Conservation (phyloP, 2,113 vertebrate species). For the Sialia sialis region DNA sequence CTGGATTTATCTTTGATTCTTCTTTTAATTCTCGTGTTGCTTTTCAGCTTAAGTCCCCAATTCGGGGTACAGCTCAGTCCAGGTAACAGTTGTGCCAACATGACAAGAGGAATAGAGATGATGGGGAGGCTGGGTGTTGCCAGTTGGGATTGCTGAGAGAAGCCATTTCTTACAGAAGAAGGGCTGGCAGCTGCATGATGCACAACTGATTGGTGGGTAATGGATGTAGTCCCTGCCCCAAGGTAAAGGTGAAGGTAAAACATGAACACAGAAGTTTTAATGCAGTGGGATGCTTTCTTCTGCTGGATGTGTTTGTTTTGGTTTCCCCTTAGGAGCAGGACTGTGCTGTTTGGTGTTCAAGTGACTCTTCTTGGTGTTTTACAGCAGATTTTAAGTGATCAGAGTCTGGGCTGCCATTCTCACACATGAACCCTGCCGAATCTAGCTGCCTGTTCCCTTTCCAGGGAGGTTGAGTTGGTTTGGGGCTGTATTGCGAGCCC, state of each 20-base stretch:
- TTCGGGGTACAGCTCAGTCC: not conserved
- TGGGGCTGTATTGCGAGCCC: not conserved
- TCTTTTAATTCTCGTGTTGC: not conserved
- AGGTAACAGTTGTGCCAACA: not conserved
- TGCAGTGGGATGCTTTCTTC: not conserved
- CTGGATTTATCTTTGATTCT: not conserved
- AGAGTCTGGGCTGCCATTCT: not conserved
- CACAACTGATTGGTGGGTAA: not conserved
- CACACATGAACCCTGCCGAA: fast-evolving
- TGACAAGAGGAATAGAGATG: not conserved
- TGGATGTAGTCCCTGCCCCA: not conserved
- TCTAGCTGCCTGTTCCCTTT: not conserved
- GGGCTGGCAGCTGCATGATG: not conserved
- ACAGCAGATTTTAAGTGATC: not conserved
- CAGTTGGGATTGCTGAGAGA: not conserved
- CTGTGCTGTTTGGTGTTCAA: not conserved
- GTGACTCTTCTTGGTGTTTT: not conserved
- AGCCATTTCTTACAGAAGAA: not conserved
- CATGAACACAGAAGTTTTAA: not conserved
- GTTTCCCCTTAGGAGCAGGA: not conserved
- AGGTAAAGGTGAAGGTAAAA: not conserved
- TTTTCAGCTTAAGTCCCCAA: not conserved
- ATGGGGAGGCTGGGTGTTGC: not conserved
- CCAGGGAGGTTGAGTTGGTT: not conserved
- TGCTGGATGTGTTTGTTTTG: not conserved